Evolutionary conservation across 2,888 invertebrate species (phyloP).

Genomic region (Brachypalpus laphriformis): DNA sequence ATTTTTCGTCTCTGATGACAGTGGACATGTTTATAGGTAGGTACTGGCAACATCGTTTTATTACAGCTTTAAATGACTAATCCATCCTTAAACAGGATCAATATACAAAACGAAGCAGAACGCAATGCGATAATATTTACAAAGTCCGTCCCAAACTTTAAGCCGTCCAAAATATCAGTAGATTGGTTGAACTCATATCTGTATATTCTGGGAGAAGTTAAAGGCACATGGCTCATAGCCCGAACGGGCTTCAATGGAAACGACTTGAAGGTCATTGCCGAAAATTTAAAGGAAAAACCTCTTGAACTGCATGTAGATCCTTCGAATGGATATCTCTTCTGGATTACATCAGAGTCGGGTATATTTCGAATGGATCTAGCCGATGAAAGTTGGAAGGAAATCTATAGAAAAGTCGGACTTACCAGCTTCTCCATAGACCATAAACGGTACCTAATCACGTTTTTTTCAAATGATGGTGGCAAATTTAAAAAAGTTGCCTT

Average conservation of each 20-base stretch:
- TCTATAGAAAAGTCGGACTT: slow-evolving; percentile 37
- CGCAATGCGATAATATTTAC: slow-evolving; percentile 84
- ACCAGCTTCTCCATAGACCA: slow-evolving; percentile 75
- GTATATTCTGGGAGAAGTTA: slow-evolving; percentile 91
- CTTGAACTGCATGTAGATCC: slow-evolving; percentile 95
- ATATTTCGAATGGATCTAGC: slow-evolving; percentile 90
- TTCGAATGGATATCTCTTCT: slow-evolving; percentile 95
- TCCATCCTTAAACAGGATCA: slow-evolving; percentile 25
- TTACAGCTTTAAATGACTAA: neutral
- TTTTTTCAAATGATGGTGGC: slow-evolving; percentile 2
- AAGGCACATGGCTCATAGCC: slow-evolving; percentile 88
- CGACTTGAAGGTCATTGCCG: slow-evolving; percentile 87
- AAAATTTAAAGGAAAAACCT: slow-evolving; percentile 88
- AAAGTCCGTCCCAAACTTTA: slow-evolving; percentile 84
- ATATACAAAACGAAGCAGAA: slow-evolving; percentile 71
- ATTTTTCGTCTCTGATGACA: slow-evolving; percentile 90
- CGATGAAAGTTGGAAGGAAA: slow-evolving; percentile 83
- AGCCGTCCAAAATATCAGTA: slow-evolving; percentile 89
- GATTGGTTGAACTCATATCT: slow-evolving; percentile 95
- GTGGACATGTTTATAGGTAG: slow-evolving; percentile 85
- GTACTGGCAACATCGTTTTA: slow-evolving; percentile 57
- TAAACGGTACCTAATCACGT: slow-evolving; percentile 75
- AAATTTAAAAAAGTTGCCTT: slow-evolving; percentile 33
- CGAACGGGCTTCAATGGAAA: slow-evolving; percentile 90
- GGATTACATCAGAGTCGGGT: slow-evolving; percentile 87